These are phyloP conservation scores for Nycteola revayana DNA, from an alignment of 2,888 invertebrate genomes.

Conservation along the genomic window DNA sequence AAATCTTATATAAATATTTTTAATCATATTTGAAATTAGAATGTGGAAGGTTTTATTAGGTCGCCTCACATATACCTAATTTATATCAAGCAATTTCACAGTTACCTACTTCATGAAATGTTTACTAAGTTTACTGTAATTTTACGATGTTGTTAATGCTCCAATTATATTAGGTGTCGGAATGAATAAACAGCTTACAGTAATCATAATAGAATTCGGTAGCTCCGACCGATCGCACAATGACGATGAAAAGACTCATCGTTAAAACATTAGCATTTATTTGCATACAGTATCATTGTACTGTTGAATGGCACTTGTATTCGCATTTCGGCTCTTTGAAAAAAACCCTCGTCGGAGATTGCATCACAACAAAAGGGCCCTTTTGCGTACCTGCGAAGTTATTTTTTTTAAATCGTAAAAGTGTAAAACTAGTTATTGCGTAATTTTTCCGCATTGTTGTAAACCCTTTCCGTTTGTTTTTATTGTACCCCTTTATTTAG, in stretches of 20 bases:
- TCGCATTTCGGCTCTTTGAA: conserved; percentile 42
- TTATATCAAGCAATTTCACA: too few species aligned
- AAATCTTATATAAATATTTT: too few species aligned
- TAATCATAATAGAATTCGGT: conserved; percentile 58
- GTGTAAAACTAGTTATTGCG: conserved; percentile 73
- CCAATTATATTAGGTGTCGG: too few species aligned
- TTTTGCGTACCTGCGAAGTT: conserved; percentile 74
- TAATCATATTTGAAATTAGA: too few species aligned
- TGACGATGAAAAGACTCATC: conserved; percentile 41
- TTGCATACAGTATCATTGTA: conserved; percentile 68
- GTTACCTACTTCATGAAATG: too few species aligned
- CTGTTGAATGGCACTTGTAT: conserved; percentile 55
- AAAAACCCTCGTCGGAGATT: conserved; percentile 28
- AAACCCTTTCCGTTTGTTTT: conserved; percentile 81
- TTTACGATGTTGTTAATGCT: too few species aligned
- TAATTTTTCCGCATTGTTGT: conserved; percentile 78
- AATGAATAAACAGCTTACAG: conserved; percentile 55
- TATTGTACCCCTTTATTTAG: conserved; percentile 68
- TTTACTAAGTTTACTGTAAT: too few species aligned
- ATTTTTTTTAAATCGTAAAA: conserved; percentile 65
- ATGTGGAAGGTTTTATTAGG: too few species aligned
- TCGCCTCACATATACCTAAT: too few species aligned
- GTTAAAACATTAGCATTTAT: conserved; percentile 66
- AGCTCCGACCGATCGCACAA: conserved; percentile 48
- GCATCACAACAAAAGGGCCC: conserved; percentile 45